Conservation (phyloP, 2,113 vertebrate genomes). For the Epinephelus fuscoguttatus region DNA sequence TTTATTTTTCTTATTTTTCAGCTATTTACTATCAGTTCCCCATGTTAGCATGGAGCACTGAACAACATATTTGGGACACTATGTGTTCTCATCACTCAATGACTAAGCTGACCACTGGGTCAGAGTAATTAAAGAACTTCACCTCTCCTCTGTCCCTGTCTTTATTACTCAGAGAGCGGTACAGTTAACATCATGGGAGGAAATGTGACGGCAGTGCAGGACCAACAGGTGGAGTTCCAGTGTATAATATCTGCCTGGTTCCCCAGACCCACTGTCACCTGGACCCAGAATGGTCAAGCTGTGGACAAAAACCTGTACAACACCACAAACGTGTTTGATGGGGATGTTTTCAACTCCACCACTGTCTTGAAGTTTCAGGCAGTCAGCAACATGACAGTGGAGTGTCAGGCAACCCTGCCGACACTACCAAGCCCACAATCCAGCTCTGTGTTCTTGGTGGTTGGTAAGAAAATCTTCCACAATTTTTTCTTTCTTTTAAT, state of each 20-base stretch:
- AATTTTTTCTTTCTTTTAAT: not conserved
- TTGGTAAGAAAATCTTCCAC: conserved; percentile 71
- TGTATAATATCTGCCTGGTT: conserved; percentile 87
- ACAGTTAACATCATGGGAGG: conserved; percentile 80
- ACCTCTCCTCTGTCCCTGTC: not conserved
- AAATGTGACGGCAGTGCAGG: conserved; percentile 78
- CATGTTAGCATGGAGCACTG: no score
- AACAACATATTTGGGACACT: not conserved
- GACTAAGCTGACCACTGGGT: not conserved
- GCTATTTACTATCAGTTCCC: no score
- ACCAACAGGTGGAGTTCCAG: conserved; percentile 82
- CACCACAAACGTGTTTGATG: conserved; percentile 65
- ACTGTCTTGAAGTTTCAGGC: conserved; percentile 85
- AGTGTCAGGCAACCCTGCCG: conserved; percentile 85
- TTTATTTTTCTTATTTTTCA: no score
- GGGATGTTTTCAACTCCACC: conserved; percentile 72
- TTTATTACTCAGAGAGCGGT: conserved; percentile 84
- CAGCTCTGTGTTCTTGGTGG: conserved; percentile 81
- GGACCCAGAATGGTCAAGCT: conserved; percentile 80
- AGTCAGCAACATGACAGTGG: conserved; percentile 72
- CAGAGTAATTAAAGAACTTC: not conserved
- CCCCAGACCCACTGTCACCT: conserved; percentile 84
- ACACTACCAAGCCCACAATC: conserved; percentile 71
- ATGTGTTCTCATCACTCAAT: not conserved
- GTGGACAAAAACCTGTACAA: conserved; percentile 72